phyloP scores from a whole-genome alignment of 2,113 vertebrate species.

The Tetraodon nigroviridis region DNA sequence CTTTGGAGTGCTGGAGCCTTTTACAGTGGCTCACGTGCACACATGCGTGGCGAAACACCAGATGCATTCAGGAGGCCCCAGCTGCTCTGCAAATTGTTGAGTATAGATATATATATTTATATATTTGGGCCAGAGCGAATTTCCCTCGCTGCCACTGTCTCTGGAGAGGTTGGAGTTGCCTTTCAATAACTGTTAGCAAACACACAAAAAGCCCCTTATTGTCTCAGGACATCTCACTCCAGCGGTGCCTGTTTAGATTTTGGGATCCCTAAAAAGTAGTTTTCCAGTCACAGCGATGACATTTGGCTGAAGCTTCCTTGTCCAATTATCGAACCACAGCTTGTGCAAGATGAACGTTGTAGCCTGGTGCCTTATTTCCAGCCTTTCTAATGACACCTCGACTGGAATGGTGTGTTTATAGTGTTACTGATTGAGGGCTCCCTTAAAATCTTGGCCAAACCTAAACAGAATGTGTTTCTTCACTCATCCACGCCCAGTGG shows the following conservation, averaged over 20 bases:
- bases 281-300: conserved; percentile 57
- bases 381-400: conserved; percentile 63
- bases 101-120: conserved; percentile 24
- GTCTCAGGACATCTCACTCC: conserved; percentile 44
- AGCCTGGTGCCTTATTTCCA: conserved; percentile 54
- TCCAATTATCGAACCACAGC: conserved; percentile 64
- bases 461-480: conserved; percentile 70
- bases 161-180: conserved; percentile 21
- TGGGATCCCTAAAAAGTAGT: conserved; percentile 45
- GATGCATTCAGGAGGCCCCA: conserved; percentile 13
- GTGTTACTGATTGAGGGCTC: conserved; percentile 68
- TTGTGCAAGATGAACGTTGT: conserved; percentile 57
- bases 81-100: conserved; percentile 47
- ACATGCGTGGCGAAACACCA: background rate
- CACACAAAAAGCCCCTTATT: conserved; percentile 41
- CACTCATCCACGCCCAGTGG: conserved; percentile 60
- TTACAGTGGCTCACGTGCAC: conserved; percentile 1
- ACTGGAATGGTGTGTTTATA: conserved; percentile 68
- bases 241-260: conserved; percentile 59
- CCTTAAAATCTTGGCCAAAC: conserved; percentile 64
- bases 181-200: conserved; percentile 29
- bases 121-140: conserved; percentile 46
- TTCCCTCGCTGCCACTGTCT: conserved; percentile 49
- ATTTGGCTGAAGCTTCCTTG: conserved; percentile 53
- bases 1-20: background rate